Evolutionary conservation across 2,888 invertebrate genomes (phyloP).

Genomic region (Adelphocoris suturalis): DNA sequence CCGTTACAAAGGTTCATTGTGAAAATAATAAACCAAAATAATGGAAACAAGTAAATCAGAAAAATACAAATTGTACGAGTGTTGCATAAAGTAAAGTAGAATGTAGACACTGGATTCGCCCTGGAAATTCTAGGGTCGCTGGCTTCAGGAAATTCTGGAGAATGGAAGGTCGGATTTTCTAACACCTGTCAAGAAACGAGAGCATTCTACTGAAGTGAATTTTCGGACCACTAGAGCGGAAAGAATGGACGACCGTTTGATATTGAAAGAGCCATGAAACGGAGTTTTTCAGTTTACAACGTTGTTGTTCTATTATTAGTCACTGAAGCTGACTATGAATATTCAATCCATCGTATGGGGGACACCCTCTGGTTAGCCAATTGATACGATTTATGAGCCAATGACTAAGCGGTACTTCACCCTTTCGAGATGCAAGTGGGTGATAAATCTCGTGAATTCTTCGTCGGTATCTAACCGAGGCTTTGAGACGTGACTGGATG

Average conservation of each 20-base stretch:
- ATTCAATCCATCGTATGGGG: constrained; percentile 29
- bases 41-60: too few species aligned
- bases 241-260: constrained; percentile 8
- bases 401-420: constrained; percentile 53
- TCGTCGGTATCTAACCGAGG: neutral
- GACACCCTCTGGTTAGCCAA: constrained; percentile 10
- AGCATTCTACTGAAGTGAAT: neutral
- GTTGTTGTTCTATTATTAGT: constrained; percentile 28
- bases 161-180: neutral
- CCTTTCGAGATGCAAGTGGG: constrained; percentile 21
- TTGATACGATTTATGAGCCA: constrained; percentile 55
- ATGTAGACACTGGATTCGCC: too few species aligned
- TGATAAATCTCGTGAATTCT: constrained; percentile 1
- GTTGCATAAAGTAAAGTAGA: too few species aligned
- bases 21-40: too few species aligned
- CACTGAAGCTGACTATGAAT: constrained; percentile 34
- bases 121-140: too few species aligned
- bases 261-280: constrained; percentile 23
- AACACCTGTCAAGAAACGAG: neutral
- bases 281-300: constrained; percentile 6
- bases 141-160: neutral
- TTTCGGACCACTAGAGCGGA: constrained; percentile 23
- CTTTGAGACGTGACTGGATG: constrained; percentile 9
- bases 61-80: too few species aligned
- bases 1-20: too few species aligned